Conservation (phyloP, 2,797 vertebrate genomes). For the Pyrocephalus nanus region DNA sequence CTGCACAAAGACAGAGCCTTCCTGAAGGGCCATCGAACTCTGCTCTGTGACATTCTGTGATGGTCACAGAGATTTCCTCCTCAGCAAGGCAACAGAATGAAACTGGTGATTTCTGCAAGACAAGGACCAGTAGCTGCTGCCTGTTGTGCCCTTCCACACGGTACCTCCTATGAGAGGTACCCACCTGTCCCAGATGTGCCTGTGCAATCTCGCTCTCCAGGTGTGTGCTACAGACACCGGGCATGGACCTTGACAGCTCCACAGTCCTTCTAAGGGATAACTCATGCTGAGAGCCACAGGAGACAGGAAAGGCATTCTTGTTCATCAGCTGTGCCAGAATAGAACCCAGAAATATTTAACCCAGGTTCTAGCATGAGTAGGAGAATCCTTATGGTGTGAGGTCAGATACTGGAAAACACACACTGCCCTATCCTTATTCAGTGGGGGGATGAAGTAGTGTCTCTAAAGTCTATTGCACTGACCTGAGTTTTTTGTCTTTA, state of each 20-base stretch:
- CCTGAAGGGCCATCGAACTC: neutral
- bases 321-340: neutral
- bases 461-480: neutral
- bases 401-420: neutral
- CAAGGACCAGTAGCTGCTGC: neutral
- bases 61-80: neutral
- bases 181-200: accelerated
- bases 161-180: neutral
- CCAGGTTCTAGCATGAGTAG: neutral
- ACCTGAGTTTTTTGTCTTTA: neutral
- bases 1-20: neutral
- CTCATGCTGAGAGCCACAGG: neutral
- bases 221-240: neutral
- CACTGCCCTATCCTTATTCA: neutral
- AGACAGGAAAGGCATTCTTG: neutral
- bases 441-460: neutral
- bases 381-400: neutral
- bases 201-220: neutral
- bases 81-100: neutral
- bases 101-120: neutral
- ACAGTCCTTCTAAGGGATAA: neutral
- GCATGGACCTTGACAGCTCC: neutral
- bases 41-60: neutral
- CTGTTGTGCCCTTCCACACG: neutral
- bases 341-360: neutral